Conservation (phyloP, 2,888 invertebrate species). For the Lumbricus terrestris region DNA sequence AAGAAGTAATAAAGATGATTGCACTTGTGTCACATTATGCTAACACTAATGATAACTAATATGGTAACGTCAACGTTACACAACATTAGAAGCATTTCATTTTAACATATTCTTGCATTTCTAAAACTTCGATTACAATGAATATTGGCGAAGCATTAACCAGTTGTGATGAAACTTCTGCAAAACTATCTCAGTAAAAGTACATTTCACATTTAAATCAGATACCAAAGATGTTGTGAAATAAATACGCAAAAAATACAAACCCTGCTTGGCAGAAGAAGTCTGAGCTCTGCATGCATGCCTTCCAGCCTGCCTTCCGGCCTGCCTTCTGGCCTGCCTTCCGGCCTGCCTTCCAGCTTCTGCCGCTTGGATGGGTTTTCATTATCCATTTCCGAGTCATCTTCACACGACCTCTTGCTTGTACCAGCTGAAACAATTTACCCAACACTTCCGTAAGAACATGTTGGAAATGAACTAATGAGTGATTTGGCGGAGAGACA, state of each 20-base stretch:
- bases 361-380: neutral
- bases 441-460: neutral
- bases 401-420: neutral
- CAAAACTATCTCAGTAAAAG: neutral
- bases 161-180: neutral
- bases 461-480: neutral
- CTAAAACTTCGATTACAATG: neutral
- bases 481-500: neutral
- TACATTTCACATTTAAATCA: neutral
- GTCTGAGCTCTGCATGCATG: neutral
- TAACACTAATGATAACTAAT: neutral
- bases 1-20: neutral
- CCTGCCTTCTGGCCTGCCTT: too few species aligned
- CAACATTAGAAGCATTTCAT: neutral
- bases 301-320: neutral
- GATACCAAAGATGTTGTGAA: neutral
- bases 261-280: constrained; percentile 8
- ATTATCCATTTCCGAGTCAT: neutral
- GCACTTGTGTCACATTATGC: neutral
- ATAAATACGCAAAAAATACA: neutral
- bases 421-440: neutral
- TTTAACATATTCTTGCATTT: neutral
- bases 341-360: neutral
- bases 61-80: neutral
- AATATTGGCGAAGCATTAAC: neutral